These are phyloP conservation scores for Oryctolagus cuniculus DNA, from an alignment of 2,113 vertebrate genomes.

Conservation along the genomic window DNA sequence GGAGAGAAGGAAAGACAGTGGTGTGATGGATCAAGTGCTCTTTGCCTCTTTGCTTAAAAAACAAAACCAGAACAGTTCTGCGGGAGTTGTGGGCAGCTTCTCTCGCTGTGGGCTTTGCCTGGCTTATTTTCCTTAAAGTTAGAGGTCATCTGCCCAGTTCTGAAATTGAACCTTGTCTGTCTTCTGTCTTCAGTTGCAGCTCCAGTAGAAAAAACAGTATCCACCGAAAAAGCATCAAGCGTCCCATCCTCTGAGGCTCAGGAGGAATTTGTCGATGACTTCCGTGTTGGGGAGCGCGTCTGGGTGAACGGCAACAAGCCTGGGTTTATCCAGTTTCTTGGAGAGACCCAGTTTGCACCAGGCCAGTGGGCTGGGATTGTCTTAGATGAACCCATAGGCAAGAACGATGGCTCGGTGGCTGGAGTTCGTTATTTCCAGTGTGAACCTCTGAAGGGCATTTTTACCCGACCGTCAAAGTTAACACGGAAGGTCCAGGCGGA, in stretches of 20 bases:
- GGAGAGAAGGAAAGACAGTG: too few relatives aligned
- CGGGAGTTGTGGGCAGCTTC: background rate
- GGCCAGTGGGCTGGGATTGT: constrained; percentile 99
- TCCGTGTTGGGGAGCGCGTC: constrained; percentile 95
- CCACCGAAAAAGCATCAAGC: constrained; percentile 87
- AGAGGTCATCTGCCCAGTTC: background rate
- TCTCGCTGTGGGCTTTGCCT: background rate
- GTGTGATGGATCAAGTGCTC: background rate
- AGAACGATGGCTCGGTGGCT: constrained; percentile 98
- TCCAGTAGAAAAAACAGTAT: constrained; percentile 85
- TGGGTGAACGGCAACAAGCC: constrained; percentile 99
- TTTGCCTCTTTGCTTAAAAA: background rate
- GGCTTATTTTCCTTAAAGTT: background rate
- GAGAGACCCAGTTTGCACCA: constrained; percentile 97
- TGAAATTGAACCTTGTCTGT: background rate
- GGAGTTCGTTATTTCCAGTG: constrained; percentile 98
- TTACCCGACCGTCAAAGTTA: constrained; percentile 97
- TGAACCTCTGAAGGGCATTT: constrained; percentile 95
- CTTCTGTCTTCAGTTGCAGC: constrained; percentile 79
- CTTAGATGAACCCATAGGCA: constrained; percentile 97
- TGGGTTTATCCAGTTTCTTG: constrained; percentile 96
- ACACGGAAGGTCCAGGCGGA: constrained; percentile 89
- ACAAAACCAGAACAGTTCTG: background rate
- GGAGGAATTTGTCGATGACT: constrained; percentile 93
- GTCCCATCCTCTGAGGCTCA: constrained; percentile 84